Percentiles rank a stretch among this genome's conserved stretches.
phyloP scores from a whole-genome alignment of 2,888 invertebrate species.

The Drosophila percnosoma region DNA sequence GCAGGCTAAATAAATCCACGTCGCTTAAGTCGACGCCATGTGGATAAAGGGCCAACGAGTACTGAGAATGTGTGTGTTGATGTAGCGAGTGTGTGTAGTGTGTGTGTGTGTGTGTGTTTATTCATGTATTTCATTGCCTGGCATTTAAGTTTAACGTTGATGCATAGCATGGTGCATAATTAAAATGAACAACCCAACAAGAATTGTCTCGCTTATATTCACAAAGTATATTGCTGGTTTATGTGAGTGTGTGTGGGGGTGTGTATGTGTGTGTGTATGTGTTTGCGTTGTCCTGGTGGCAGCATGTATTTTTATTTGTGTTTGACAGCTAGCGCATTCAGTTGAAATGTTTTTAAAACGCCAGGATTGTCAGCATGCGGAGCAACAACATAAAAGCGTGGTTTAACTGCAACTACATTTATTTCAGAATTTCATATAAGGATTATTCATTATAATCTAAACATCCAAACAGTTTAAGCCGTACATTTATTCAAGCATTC shows the following conservation, averaged over 20 bases:
- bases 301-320: constrained; percentile 11
- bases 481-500: not conserved
- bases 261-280: not conserved
- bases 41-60: constrained; percentile 37
- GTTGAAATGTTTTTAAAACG: constrained; percentile 16
- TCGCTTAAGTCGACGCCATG: constrained; percentile 69
- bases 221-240: constrained; percentile 5
- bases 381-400: not conserved
- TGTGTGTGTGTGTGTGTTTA: constrained; percentile 29
- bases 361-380: not conserved
- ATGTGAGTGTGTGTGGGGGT: not conserved
- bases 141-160: constrained; percentile 76
- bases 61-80: constrained; percentile 1
- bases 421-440: not conserved
- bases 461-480: not conserved
- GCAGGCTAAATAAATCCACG: constrained; percentile 77
- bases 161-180: constrained; percentile 76
- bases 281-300: not conserved
- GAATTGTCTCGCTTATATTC: constrained; percentile 18
- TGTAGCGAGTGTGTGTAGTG: constrained; percentile 4
- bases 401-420: not conserved
- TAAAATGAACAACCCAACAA: constrained; percentile 59
- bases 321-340: constrained; percentile 25
- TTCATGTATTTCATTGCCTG: constrained; percentile 71
- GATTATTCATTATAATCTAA: not conserved